Evolutionary conservation across 2,888 invertebrate species (phyloP).

Genomic region (Andrena bucephala): DNA sequence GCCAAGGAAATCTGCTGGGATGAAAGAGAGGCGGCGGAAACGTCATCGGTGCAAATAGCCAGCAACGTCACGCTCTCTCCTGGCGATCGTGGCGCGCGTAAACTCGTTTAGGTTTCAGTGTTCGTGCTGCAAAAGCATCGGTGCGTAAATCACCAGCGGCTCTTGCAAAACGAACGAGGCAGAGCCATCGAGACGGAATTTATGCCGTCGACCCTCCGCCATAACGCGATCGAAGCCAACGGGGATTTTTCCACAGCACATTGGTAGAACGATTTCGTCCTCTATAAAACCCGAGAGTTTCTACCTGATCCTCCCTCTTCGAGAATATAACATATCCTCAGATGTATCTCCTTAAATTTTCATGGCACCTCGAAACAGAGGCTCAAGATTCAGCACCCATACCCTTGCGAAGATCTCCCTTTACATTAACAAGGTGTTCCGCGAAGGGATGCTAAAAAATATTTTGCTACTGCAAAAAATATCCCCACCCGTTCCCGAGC

Average conservation of each 20-base stretch:
- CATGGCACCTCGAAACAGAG: neutral
- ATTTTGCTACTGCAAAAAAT: neutral
- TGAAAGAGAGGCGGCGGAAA: neutral
- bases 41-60: neutral
- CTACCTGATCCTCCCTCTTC: no score
- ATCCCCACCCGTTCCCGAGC: neutral
- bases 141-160: slow-evolving; percentile 43
- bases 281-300: neutral
- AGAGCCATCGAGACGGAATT: slow-evolving; percentile 45
- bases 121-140: slow-evolving; percentile 15
- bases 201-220: slow-evolving; percentile 32
- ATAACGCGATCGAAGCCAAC: slow-evolving; percentile 15
- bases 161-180: slow-evolving; percentile 30
- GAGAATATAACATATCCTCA: neutral
- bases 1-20: neutral
- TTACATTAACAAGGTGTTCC: slow-evolving; percentile 14
- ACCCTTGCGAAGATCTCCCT: neutral
- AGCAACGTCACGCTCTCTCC: neutral
- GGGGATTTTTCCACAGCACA: slow-evolving; percentile 1
- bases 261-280: neutral
- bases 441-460: neutral
- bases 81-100: neutral
- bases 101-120: slow-evolving; percentile 13
- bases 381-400: slow-evolving; percentile 6
- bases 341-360: no score